Evolutionary conservation across 1,140 invertebrate genomes (phyloP).

Genomic region (Bombus sibiricus): DNA sequence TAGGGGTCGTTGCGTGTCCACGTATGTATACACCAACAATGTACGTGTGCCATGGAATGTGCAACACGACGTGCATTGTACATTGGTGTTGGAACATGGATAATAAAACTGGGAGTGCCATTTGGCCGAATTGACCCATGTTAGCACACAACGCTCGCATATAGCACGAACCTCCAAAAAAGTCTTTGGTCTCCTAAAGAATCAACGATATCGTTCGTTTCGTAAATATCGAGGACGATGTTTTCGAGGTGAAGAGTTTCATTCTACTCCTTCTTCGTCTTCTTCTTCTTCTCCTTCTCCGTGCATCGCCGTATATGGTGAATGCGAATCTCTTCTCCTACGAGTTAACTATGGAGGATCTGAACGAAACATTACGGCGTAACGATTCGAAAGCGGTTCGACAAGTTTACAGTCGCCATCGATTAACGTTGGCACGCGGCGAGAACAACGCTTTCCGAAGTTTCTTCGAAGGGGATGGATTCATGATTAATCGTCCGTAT

Average conservation of each 20-base stretch:
- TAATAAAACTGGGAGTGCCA: constrained; percentile 69
- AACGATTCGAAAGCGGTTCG: constrained; percentile 3
- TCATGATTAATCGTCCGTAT: background rate
- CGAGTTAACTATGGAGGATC: background rate
- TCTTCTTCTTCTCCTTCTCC: too few relatives aligned
- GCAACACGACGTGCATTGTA: constrained; percentile 18
- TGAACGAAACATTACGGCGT: background rate
- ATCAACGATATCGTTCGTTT: constrained; percentile 4
- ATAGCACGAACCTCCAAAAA: background rate
- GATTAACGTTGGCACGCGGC: background rate
- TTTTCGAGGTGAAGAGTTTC: background rate
- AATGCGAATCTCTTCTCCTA: constrained; percentile 15
- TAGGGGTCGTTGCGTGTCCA: background rate
- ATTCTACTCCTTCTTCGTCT: background rate
- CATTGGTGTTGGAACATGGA: constrained; percentile 10
- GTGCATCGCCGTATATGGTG: constrained; percentile 3
- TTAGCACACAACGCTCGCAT: background rate
- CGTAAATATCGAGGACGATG: constrained; percentile 32
- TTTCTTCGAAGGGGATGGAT: background rate
- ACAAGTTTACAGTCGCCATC: constrained; percentile 5
- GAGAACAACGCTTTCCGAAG: background rate
- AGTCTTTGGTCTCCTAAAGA: background rate
- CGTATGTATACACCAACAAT: background rate
- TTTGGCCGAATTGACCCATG: constrained; percentile 67
- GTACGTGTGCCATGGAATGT: constrained; percentile 44